Conservation (phyloP, 1,140 invertebrate genomes). For the Chionoecetes opilio region DNA sequence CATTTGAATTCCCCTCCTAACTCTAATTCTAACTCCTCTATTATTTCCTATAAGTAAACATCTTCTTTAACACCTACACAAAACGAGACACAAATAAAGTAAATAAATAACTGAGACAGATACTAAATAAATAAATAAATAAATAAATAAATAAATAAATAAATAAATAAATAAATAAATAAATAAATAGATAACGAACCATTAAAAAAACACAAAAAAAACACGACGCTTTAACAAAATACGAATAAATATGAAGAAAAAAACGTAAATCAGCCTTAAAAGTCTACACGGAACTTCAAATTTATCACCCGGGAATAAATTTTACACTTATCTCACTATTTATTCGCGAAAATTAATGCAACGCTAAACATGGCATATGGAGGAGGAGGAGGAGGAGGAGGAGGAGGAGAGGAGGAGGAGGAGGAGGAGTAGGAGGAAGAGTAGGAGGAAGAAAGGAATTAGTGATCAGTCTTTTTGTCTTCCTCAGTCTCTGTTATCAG, state of each 20-base stretch:
- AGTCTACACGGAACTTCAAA: not conserved
- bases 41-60: too few species aligned
- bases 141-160: not conserved
- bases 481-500: not conserved
- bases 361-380: slow-evolving; percentile 2
- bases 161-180: not conserved
- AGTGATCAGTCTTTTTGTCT: not conserved
- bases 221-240: not conserved
- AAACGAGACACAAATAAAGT: not conserved
- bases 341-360: not conserved
- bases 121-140: too few species aligned
- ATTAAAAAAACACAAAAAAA: not conserved
- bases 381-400: slow-evolving; percentile 5
- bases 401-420: slow-evolving; percentile 5
- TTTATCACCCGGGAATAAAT: not conserved
- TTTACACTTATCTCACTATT: not conserved
- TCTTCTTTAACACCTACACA: too few species aligned
- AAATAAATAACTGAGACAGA: too few species aligned
- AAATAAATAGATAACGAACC: not conserved
- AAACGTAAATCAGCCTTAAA: not conserved
- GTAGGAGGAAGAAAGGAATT: not conserved
- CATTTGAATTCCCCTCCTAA: not conserved
- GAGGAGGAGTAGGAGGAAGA: slow-evolving; percentile 8
- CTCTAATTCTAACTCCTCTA: too few species aligned
- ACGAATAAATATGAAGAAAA: not conserved